Percentiles rank a stretch among this genome's conserved stretches.
These are phyloP conservation scores for Puffinus mauretanicus DNA, from an alignment of 2,113 vertebrate species.

Conservation along the genomic window DNA sequence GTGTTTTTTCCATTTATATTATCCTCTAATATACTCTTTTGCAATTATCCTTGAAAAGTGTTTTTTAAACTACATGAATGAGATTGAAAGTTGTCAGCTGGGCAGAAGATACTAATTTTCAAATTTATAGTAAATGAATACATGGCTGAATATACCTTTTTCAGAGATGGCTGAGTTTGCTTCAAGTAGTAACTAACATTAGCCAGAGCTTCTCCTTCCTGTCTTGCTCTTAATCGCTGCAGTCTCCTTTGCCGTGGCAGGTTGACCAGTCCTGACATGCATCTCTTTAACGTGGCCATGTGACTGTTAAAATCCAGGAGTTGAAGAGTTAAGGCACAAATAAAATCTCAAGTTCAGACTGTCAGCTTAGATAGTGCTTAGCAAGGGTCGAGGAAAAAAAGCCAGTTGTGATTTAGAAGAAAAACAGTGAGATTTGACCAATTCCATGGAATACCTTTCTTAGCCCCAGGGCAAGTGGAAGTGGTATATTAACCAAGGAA, in stretches of 20 bases:
- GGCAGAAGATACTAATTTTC: background rate
- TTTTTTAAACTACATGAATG: background rate
- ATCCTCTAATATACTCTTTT: background rate
- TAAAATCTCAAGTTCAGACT: conserved; percentile 40
- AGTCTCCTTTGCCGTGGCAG: background rate
- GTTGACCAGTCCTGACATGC: background rate
- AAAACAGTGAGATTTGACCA: conserved; percentile 73
- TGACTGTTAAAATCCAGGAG: background rate
- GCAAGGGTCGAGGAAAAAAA: conserved; percentile 53
- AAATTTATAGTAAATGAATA: background rate
- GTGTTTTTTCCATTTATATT: background rate
- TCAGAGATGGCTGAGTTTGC: background rate
- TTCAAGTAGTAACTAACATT: background rate
- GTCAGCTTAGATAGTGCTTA: conserved; percentile 63
- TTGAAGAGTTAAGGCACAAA: conserved; percentile 55
- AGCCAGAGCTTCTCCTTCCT: background rate
- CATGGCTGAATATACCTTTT: background rate
- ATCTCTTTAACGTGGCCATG: background rate
- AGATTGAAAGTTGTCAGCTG: background rate
- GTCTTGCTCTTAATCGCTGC: background rate
- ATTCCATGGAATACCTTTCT: conserved; percentile 75
- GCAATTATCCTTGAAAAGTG: background rate
- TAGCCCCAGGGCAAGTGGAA: conserved; percentile 77
- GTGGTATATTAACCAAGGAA: conserved; percentile 81
- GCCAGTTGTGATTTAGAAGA: conserved; percentile 75